Conservation (phyloP, 1,140 invertebrate genomes). For the Nilaparvata lugens region DNA sequence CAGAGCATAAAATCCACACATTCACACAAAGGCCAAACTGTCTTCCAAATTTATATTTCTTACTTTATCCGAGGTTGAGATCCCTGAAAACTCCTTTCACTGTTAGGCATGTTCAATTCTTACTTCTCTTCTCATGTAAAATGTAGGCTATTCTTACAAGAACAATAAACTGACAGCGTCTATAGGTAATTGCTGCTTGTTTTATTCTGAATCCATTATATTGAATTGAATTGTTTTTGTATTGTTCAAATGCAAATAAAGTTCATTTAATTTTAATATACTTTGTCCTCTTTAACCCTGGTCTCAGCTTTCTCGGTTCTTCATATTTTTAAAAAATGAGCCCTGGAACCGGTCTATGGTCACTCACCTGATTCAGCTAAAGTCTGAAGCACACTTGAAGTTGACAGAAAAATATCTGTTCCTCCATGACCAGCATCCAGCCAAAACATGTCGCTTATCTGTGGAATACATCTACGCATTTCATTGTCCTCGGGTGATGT, state of each 20-base stretch:
- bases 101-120: no score
- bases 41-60: no score
- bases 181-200: no score
- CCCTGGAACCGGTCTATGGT: background rate
- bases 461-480: slow-evolving; percentile 46
- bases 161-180: no score
- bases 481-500: slow-evolving; percentile 46
- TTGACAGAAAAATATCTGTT: slow-evolving; percentile 77
- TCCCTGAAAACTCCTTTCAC: no score
- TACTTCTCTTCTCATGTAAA: no score
- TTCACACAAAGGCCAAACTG: no score
- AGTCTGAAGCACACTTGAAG: slow-evolving; percentile 55
- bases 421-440: slow-evolving; percentile 79
- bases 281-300: background rate
- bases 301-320: background rate
- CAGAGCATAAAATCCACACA: no score
- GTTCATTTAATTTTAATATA: background rate
- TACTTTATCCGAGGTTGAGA: no score
- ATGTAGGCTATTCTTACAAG: no score
- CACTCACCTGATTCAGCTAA: slow-evolving; percentile 50
- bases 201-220: no score
- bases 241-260: background rate
- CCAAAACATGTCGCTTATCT: slow-evolving; percentile 70
- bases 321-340: background rate
- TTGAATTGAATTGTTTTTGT: background rate